Evolutionary conservation across 2,113 vertebrate genomes (phyloP), one percentile per base, ranked within the genome.

Genomic region (Verasper variegatus): DNA sequence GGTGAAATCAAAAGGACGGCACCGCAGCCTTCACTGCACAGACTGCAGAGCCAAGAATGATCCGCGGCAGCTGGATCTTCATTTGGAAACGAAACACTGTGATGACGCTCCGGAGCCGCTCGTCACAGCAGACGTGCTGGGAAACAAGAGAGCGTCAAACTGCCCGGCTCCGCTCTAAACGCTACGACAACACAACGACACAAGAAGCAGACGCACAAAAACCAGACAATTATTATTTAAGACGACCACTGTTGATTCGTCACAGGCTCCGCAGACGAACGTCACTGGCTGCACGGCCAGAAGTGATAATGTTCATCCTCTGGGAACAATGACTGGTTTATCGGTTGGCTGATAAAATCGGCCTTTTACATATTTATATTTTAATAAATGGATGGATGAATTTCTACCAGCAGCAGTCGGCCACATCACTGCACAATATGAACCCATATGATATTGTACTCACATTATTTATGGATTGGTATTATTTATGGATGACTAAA

Each of bases 401-500:
- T 9, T 10, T 64, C 42, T 21, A 15, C 40, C 23, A 24, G 23
- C 27, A 51, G 17, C 47, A 18, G 14, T 15, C 31, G 18, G 10
- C 37, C 24, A 35, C 20, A 31, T 20, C 14, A 12, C 62, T 71
- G 62, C 61, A 37, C 26, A 8, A 7, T 13, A 40, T 61, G 17
- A 27, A 26, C 21, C 17, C 14, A 4, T 1, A 15, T 51, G 23
- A 72, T 51, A 14, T 2, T 20, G 47, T 23, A 14, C 6, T 47
- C 4, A 14, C 40, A 57, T 70, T 14, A 61, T 74, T 60, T 47
- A 65, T 78, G 64, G 42, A 37, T 55, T 37, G 23, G 37, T 55
- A 55, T 72, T 63, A 71, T 75, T 79, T 49, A 68, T 51, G 8
- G 77, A 59, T 47, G 8, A 40, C 57, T 24, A 1, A 42, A 15